Conservation (phyloP, 2,113 vertebrate genomes). For the Oreochromis tanganicae region DNA sequence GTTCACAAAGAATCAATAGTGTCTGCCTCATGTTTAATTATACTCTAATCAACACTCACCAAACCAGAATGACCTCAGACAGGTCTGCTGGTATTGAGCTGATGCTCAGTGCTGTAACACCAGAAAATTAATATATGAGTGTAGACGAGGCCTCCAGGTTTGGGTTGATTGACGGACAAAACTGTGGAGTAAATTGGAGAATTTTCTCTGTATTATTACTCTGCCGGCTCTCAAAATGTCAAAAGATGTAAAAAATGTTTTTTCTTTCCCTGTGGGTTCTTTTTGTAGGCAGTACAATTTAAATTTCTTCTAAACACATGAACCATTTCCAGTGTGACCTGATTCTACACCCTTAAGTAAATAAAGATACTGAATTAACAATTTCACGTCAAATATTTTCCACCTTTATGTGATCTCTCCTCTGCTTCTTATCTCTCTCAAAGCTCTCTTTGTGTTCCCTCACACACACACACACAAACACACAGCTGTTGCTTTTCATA, state of each 20-base stretch:
- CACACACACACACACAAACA: constrained; percentile 13
- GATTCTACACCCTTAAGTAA: background rate
- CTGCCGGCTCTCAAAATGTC: background rate
- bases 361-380: background rate
- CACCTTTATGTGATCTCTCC: background rate
- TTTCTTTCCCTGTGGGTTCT: background rate
- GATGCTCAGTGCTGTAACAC: background rate
- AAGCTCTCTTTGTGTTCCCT: background rate
- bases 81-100: background rate
- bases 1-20: constrained; percentile 44
- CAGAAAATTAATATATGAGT: background rate
- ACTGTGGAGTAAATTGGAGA: background rate
- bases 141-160: background rate
- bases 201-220: background rate
- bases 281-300: background rate
- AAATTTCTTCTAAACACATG: background rate
- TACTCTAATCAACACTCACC: constrained; percentile 32
- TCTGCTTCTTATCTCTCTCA: background rate
- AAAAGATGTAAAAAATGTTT: background rate
- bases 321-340: background rate
- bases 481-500: constrained; percentile 43
- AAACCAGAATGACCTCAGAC: background rate
- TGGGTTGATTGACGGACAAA: background rate
- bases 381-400: background rate
- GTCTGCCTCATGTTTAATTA: constrained; percentile 53